Conservation (phyloP, 2,113 vertebrate species). For the Pao palembangensis region DNA sequence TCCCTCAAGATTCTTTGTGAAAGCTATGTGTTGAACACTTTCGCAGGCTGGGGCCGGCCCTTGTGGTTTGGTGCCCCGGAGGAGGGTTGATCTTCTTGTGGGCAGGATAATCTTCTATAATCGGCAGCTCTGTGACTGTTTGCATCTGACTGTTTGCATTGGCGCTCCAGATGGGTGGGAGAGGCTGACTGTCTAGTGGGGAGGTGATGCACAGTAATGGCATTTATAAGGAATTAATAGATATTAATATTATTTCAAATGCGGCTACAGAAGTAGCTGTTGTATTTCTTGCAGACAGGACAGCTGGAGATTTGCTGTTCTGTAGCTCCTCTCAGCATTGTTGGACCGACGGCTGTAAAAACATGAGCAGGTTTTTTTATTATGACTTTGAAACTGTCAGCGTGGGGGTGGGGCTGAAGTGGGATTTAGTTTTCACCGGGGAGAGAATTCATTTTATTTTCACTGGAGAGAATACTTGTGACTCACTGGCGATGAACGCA, state of each 20-base stretch:
- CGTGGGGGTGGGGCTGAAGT: slow-evolving; percentile 27
- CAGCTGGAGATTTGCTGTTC: background rate
- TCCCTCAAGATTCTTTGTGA: slow-evolving; percentile 48
- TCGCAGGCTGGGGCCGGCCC: slow-evolving; percentile 24
- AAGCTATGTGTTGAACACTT: slow-evolving; percentile 43
- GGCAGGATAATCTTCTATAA: slow-evolving; percentile 72
- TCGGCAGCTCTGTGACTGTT: slow-evolving; percentile 59
- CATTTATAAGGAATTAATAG: background rate
- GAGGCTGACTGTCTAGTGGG: slow-evolving; percentile 15
- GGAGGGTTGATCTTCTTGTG: slow-evolving; percentile 43
- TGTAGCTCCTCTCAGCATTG: slow-evolving; percentile 3
- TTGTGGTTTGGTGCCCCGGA: slow-evolving; percentile 30
- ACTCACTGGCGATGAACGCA: slow-evolving; percentile 35
- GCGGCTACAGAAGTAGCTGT: too few species aligned
- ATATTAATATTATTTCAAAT: too few species aligned
- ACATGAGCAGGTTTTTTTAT: background rate
- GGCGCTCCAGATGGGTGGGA: slow-evolving; percentile 27
- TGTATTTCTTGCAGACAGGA: background rate
- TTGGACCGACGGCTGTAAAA: background rate
- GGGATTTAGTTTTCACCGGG: slow-evolving; percentile 38
- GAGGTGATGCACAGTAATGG: background rate
- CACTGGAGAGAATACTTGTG: slow-evolving; percentile 45
- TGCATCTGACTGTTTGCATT: slow-evolving; percentile 47
- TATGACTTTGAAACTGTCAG: slow-evolving; percentile 12
- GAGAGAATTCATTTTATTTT: slow-evolving; percentile 41